Evolutionary conservation across 2,113 vertebrate species (phyloP), one percentile per base, ranked within the genome.

Genomic region (Telmatochromis sp.): DNA sequence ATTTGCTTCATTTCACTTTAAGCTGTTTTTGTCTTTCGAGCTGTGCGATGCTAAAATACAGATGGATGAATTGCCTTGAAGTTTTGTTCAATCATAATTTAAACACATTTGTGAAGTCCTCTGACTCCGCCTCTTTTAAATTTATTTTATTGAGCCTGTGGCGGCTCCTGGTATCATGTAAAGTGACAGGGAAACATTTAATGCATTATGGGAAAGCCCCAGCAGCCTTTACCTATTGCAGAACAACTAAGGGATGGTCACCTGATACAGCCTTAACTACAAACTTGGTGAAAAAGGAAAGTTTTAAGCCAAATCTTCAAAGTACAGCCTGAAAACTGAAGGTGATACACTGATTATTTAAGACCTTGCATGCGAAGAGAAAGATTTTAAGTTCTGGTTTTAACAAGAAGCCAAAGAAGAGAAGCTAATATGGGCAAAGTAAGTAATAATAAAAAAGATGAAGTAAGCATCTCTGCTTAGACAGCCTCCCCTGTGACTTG

Each of bases 201-300:
- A 0, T 37, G 33, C 33, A 37, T 37, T 37, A 65, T 21, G 60
- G 60, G 6, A 65, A 37, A 21, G 60, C 0, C 19, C 60, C 33
- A 13, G 33, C 60, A 37, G 1, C 19, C 33, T 37, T 37, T 21
- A 65, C 33, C 33, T 7, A 7, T 12, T 65, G 60, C 0, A 13
- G 60, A 65, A 37, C 60, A 13, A 65, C 33, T 3, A 7, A 35
- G 17, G 60, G 60, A 65, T 37, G 31, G 1, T 65, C 1, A 37
- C 60, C 60, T 37, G 31, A 65, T 5, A n/a, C 31, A 65, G 31
- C 6, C 31, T 65, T n/a, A 65, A 65, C 31, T 37, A 7, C 6
- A 65, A 37, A 0, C 60, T 65, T 37, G 31, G 0, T n/a, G 0
- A 65, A 7, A 65, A 37, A 13, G 4, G 4, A 1, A 35, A 12